Conservation (phyloP, 1,140 invertebrate species). For the Pseudomyrmex flavicornis region DNA sequence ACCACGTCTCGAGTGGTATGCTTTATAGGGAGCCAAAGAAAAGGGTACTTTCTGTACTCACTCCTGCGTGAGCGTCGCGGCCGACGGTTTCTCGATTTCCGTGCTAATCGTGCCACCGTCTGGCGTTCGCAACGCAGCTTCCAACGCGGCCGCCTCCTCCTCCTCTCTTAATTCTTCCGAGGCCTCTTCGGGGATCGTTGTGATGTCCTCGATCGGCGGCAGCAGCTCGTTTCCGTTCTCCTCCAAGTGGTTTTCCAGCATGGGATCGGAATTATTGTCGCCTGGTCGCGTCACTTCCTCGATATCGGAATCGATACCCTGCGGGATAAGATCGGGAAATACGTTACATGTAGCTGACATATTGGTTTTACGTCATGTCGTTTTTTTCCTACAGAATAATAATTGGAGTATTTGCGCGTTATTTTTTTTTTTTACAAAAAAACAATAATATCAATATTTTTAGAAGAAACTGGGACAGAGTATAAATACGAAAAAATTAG, state of each 20-base stretch:
- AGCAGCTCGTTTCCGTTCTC: conserved; percentile 79
- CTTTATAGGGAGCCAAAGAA: background rate
- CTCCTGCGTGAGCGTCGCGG: conserved; percentile 69
- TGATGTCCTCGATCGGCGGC: conserved; percentile 81
- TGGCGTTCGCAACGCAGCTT: conserved; percentile 70
- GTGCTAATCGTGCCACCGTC: conserved; percentile 77
- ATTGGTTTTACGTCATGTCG: background rate
- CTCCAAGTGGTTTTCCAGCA: conserved; percentile 80
- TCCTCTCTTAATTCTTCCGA: conserved; percentile 83
- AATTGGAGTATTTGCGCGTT: background rate
- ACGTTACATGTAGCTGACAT: background rate
- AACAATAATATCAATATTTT: no score
- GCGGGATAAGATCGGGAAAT: conserved; percentile 59
- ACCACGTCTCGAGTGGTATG: background rate
- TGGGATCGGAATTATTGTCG: conserved; percentile 80
- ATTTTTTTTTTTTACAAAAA: no score
- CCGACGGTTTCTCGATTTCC: conserved; percentile 77
- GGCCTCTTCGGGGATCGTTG: conserved; percentile 83
- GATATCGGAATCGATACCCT: conserved; percentile 95
- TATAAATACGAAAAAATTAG: background rate
- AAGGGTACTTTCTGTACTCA: conserved; percentile 68
- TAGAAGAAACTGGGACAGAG: no score
- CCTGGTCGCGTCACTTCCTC: conserved; percentile 90
- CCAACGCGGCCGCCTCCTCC: conserved; percentile 79
- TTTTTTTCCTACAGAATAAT: background rate